Conservation (phyloP, 2,888 invertebrate species). For the Eupithecia centaureata region DNA sequence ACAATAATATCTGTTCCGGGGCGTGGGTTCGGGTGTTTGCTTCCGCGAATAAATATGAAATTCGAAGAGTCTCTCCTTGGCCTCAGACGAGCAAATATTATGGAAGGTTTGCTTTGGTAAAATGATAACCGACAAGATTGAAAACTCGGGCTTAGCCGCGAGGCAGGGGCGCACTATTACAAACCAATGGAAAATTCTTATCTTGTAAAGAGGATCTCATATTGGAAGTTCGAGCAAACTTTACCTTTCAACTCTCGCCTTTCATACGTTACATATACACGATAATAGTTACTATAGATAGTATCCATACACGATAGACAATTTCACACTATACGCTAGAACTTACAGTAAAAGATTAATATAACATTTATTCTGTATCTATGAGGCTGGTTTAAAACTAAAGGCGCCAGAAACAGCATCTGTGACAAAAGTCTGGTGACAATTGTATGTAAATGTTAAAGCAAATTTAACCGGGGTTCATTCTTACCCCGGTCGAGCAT, state of each 20-base stretch:
- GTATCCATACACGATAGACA: constrained; percentile 5
- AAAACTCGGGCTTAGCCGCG: constrained; percentile 77
- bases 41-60: constrained; percentile 83
- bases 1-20: constrained; percentile 84
- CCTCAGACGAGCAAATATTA: constrained; percentile 80
- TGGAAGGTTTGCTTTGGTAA: constrained; percentile 81
- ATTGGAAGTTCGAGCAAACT: constrained; percentile 40
- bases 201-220: constrained; percentile 49
- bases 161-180: constrained; percentile 66
- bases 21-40: constrained; percentile 76
- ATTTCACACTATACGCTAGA: neutral
- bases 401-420: neutral
- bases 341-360: neutral
- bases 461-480: constrained; percentile 33
- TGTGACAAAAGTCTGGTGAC: constrained; percentile 15
- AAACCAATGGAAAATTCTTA: constrained; percentile 49
- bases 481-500: constrained; percentile 41
- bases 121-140: constrained; percentile 83
- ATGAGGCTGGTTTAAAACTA: neutral
- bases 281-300: no score
- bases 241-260: constrained; percentile 19
- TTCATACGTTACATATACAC: constrained; percentile 6
- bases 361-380: neutral
- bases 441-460: constrained; percentile 36
- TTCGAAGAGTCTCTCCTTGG: constrained; percentile 78